Base-by-base conservation (phyloP, 23 tunicate species). In the Corella eumyota region DNA sequence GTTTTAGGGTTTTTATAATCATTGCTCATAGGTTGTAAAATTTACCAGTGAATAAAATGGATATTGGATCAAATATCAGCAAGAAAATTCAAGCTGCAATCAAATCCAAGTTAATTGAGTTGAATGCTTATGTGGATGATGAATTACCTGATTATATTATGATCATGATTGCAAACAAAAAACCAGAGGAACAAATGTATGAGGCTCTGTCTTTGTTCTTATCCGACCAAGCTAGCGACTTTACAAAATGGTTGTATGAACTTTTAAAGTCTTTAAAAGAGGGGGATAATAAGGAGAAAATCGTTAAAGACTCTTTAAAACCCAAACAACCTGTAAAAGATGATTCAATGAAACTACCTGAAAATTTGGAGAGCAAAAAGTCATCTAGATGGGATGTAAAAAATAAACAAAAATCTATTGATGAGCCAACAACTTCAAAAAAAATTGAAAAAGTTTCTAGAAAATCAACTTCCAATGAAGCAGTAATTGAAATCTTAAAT, bases 161-260 rank as follows among this genome's bases (percentile, higher is more conserved):
- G 98, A 91, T 91, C 26, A 91, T 91, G 98, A 90, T 91, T 60
- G 98, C 98, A 3, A 91, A 91, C 46, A 64, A 69, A 32, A 91
- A 91, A 47, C 55, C 91, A 28, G 78, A 83, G 51, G 68, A 65
- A 36, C 85, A 82, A 59, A 91, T 91, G 98, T 53, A 80, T 26
- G 92, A 82, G 0, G 78, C 98, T 25, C 59, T 91, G 33, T 71
- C 85, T 29, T 58, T 91, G 2, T 91, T 91, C 64, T 80, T 91
- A n/a, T 62, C 64, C 1, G 70, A 65, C 2, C 58, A 83, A 55
- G 71, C 98, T 0, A 66, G 70, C 51, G 65, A 9, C 3, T 91
- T 91, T 50, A 91, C 98, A 26, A 68, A 92, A 35, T 91, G 98
- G 98, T 80, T 91, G 44, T 90, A 65, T 60, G 66, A 70, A 19